These are phyloP conservation scores for Odontamblyopus lacepedii DNA, from an alignment of 2,797 vertebrate genomes.

Conservation along the genomic window DNA sequence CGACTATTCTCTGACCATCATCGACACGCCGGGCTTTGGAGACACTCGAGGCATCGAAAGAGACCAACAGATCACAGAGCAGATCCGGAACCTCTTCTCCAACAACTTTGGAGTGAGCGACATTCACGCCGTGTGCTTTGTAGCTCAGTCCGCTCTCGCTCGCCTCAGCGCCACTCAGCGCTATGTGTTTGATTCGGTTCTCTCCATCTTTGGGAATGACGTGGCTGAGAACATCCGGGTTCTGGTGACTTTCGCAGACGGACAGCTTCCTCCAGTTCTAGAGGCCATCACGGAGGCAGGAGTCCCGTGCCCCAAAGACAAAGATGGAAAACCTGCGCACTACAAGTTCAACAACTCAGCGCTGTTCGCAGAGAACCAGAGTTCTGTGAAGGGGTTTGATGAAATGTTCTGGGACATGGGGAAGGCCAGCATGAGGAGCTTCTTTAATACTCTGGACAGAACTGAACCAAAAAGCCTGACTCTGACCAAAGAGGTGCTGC, in stretches of 20 bases:
- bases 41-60: conserved; percentile 33
- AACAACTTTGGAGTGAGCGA: conserved; percentile 8
- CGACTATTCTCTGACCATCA: conserved; percentile 14
- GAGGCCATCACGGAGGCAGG: neutral
- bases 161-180: too few relatives aligned
- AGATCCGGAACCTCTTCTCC: conserved; percentile 41
- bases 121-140: too few relatives aligned
- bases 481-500: neutral
- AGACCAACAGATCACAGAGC: conserved; percentile 45
- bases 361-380: too few relatives aligned
- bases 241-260: too few relatives aligned
- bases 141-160: too few relatives aligned
- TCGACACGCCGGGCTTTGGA: conserved; percentile 50
- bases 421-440: neutral
- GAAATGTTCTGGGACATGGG: neutral
- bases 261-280: too few relatives aligned
- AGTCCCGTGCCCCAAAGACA: neutral
- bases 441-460: neutral
- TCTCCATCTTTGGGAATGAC: too few relatives aligned
- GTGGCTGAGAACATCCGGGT: too few relatives aligned
- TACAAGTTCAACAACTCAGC: conserved; percentile 2
- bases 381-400: too few relatives aligned
- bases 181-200: too few relatives aligned
- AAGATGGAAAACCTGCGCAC: neutral
- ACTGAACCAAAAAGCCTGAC: neutral